Conservation (phyloP, 2,113 vertebrate genomes). For the Lutjanus erythropterus region DNA sequence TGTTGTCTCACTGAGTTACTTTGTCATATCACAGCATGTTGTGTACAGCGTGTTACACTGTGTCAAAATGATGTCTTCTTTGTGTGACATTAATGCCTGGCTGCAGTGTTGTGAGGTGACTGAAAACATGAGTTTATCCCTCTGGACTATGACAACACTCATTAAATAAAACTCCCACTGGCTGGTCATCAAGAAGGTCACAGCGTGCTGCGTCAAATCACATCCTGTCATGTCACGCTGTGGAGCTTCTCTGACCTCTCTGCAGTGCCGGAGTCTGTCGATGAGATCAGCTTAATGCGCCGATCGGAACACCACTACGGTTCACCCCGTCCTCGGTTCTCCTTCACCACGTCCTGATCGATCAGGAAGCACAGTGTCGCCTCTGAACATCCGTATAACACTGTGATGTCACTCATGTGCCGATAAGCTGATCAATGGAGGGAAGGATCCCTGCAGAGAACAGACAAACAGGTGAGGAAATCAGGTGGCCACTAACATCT, state of each 20-base stretch:
- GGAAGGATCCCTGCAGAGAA: conserved; percentile 73
- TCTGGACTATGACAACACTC: conserved; percentile 21
- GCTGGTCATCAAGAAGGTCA: conserved; percentile 17
- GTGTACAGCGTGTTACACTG: neutral
- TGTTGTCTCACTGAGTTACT: neutral
- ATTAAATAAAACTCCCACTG: neutral
- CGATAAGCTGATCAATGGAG: conserved; percentile 73
- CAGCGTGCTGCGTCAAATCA: neutral
- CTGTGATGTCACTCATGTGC: conserved; percentile 63
- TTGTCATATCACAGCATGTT: neutral
- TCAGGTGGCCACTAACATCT: neutral
- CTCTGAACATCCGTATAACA: neutral
- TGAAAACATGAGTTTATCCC: conserved; percentile 7
- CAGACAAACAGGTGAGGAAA: neutral
- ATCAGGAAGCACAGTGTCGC: conserved; percentile 12
- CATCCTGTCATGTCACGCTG: neutral
- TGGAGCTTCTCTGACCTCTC: conserved; percentile 45
- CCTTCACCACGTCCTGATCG: neutral
- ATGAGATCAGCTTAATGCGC: conserved; percentile 2
- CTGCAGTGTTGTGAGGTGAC: neutral
- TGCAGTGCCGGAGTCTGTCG: conserved; percentile 1
- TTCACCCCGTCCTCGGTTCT: neutral
- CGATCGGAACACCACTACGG: neutral
- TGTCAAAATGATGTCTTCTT: neutral
- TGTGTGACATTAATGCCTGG: neutral